Percentiles rank a stretch among this genome's conserved stretches.
phyloP scores from a whole-genome alignment of 2,113 vertebrate species.

The Irena cyanogastra region DNA sequence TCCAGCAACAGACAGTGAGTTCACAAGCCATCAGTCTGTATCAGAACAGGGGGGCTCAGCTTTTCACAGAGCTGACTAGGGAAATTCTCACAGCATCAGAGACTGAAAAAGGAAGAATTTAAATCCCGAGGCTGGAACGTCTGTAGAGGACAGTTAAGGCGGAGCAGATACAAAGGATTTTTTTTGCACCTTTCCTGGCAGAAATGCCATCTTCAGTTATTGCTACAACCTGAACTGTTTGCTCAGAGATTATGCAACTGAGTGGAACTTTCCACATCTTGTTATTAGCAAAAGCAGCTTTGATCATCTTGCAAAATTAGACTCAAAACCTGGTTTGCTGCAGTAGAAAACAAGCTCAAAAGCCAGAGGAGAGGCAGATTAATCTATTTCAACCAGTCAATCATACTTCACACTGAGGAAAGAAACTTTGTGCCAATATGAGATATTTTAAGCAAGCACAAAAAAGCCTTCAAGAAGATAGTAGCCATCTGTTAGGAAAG shows the following conservation, averaged over 20 bases:
- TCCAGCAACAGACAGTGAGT: background rate
- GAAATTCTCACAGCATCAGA: background rate
- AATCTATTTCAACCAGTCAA: background rate
- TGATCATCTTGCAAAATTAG: background rate
- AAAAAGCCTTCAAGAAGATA: conserved; percentile 27
- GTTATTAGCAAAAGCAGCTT: background rate
- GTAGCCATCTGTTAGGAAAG: conserved; percentile 31
- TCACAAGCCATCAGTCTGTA: rapidly evolving
- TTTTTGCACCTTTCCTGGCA: background rate
- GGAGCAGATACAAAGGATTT: background rate
- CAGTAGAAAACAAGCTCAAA: background rate
- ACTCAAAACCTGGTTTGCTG: background rate
- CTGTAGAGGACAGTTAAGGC: background rate
- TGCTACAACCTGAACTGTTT: background rate
- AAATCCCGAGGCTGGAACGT: background rate
- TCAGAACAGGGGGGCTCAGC: background rate
- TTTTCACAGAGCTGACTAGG: background rate
- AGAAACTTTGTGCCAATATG: background rate
- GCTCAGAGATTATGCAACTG: background rate
- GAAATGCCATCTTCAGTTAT: background rate
- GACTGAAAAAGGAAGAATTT: background rate
- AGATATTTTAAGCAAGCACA: conserved; percentile 16
- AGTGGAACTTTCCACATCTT: background rate
- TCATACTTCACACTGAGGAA: background rate
- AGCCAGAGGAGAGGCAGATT: background rate